Base-by-base conservation (phyloP, 92 coral and sea anemone species). In the Actinernus sp. region DNA sequence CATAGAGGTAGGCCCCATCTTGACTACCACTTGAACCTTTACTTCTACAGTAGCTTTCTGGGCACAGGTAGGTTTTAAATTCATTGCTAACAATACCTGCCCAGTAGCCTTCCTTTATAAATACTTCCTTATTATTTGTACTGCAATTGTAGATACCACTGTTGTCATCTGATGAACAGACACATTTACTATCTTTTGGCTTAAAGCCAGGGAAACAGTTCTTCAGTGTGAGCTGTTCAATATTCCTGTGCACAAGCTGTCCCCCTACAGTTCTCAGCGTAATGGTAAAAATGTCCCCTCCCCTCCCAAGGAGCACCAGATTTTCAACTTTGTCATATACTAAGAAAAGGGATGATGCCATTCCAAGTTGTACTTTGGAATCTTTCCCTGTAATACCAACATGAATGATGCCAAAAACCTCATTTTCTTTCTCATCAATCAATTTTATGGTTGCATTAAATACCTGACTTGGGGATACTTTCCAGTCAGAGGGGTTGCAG, bases 61-160 rank as follows among this genome's bases (percentile, higher is more conserved):
- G 99, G 32, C 99, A 95, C 24, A 76, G 48, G 22, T 86, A 56
- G 19, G 99, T 91, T 20, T 49, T 49, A 55, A 95, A 88, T 1
- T 12, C 31, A 1, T 4, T 40, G 12, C 22, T 59, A 8, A 84
- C 91, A 12, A 19, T 50, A 1, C 99, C 99, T 1, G 92, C 99
- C 99, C 99, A 95, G 60, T 83, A 95, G 1, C 99, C 96, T 36
- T 73, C 71, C 20, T 83, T 85, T 1, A 95, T 41, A 31, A 51
- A 80, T 13, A 95, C 74, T 0, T 27, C 39, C 2, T 60, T 80
- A 2, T 79, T 61, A 34, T 87, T 58, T 18, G 53, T 29, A 27
- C 60, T 81, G 38, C 99, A 95, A 1, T 61, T 58, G 11, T 87
- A 79, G 16, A 95, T 66, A 1, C 99, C 99, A 48, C 22, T 55